These are phyloP conservation scores for Perca fluviatilis DNA, from an alignment of 2,113 vertebrate genomes.

Conservation along the genomic window DNA sequence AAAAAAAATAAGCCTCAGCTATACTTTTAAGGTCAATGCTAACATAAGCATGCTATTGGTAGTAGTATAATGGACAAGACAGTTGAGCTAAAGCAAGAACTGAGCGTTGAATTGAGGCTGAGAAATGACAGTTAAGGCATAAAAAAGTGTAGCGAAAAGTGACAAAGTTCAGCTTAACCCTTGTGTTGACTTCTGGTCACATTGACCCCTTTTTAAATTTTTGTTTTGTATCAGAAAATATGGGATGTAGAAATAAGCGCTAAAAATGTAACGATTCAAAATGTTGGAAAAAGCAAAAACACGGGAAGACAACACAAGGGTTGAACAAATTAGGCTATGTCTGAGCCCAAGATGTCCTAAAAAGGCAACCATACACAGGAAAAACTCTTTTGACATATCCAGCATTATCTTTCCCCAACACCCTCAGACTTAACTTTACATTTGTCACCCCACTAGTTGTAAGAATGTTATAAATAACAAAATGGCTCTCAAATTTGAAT, in stretches of 20 bases:
- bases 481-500: too few relatives aligned
- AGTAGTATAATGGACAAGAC: too few relatives aligned
- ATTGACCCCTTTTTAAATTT: too few relatives aligned
- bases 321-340: neutral
- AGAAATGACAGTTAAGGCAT: neutral
- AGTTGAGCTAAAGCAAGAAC: neutral
- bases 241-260: too few relatives aligned
- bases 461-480: too few relatives aligned
- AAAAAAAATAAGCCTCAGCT: neutral
- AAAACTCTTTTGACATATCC: neutral
- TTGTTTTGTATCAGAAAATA: too few relatives aligned
- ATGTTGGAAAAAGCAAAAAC: too few relatives aligned
- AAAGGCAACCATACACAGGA: neutral
- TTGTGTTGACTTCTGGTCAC: too few relatives aligned
- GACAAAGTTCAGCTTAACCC: neutral
- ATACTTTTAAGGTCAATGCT: neutral
- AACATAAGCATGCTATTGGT: too few relatives aligned
- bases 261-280: too few relatives aligned
- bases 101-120: neutral
- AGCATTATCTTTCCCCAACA: neutral
- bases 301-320: too few relatives aligned
- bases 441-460: too few relatives aligned
- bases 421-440: neutral
- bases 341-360: neutral
- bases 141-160: neutral